Conservation (phyloP, 2,888 invertebrate species). For the Eupithecia subumbrata region DNA sequence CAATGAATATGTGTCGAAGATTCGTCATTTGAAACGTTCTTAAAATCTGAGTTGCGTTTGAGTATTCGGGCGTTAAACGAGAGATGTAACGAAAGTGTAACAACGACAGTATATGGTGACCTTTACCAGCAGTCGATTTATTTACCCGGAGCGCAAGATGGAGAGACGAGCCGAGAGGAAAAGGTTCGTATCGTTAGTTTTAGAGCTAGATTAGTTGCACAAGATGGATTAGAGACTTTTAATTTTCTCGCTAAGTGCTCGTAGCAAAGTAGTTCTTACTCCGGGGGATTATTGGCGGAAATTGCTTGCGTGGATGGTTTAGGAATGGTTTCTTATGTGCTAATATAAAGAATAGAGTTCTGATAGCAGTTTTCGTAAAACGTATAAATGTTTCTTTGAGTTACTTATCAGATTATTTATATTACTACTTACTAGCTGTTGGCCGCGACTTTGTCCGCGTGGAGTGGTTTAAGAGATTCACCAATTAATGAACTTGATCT, state of each 20-base stretch:
- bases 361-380: background rate
- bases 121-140: conserved; percentile 45
- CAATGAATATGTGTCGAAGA: too few relatives aligned
- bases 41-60: too few relatives aligned
- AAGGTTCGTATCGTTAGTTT: conserved; percentile 39
- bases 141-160: conserved; percentile 45
- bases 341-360: background rate
- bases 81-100: background rate
- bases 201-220: conserved; percentile 33
- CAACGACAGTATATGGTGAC: conserved; percentile 5
- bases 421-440: too few relatives aligned
- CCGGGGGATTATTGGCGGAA: conserved; percentile 14
- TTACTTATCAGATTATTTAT: background rate
- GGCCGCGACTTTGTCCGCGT: too few relatives aligned
- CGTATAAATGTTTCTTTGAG: background rate
- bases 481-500: too few relatives aligned
- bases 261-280: conserved; percentile 18
- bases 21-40: too few relatives aligned
- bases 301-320: background rate
- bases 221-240: conserved; percentile 39
- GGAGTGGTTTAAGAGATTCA: too few relatives aligned
- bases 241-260: conserved; percentile 38
- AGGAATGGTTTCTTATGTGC: background rate
- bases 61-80: too few relatives aligned
- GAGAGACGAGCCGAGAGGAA: conserved; percentile 42